Percentiles rank a stretch among this genome's conserved stretches.
Evolutionary conservation across 2,113 vertebrate species (phyloP).

Genomic region (Pterocles orientalis): DNA sequence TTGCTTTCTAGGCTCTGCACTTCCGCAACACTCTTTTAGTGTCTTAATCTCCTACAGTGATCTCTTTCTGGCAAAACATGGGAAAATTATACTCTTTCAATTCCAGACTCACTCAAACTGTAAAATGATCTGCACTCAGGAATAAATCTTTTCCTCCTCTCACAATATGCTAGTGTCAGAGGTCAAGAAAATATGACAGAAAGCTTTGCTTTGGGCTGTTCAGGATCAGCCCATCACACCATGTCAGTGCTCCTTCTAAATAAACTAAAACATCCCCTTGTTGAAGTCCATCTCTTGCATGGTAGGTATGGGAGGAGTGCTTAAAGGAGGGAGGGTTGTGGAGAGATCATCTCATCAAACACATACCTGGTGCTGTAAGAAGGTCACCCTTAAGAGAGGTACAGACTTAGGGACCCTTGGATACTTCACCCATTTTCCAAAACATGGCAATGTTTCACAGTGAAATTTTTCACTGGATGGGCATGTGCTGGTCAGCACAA

Average conservation of each 20-base stretch:
- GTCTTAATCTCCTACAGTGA: neutral
- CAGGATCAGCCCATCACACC: neutral
- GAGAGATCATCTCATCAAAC: neutral
- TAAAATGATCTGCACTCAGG: neutral
- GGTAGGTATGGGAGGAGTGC: neutral
- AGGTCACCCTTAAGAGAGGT: neutral
- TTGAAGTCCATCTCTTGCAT: neutral
- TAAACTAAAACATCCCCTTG: neutral
- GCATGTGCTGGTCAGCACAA: neutral
- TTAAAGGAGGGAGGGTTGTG: neutral
- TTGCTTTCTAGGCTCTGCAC: neutral
- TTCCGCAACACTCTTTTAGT: neutral
- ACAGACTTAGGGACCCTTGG: neutral
- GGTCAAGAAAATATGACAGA: neutral
- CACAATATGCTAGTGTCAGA: neutral
- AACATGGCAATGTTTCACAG: neutral
- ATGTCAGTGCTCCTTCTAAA: neutral
- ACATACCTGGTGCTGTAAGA: neutral
- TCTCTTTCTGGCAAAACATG: neutral
- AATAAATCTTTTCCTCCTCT: neutral
- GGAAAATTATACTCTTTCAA: neutral
- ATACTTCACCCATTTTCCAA: neutral
- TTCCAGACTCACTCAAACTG: neutral
- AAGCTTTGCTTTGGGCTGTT: neutral
- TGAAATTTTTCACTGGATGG: neutral